Evolutionary conservation across 2,797 vertebrate genomes (phyloP), one percentile per base, ranked within the genome.

Genomic region (Poecilia wingei): DNA sequence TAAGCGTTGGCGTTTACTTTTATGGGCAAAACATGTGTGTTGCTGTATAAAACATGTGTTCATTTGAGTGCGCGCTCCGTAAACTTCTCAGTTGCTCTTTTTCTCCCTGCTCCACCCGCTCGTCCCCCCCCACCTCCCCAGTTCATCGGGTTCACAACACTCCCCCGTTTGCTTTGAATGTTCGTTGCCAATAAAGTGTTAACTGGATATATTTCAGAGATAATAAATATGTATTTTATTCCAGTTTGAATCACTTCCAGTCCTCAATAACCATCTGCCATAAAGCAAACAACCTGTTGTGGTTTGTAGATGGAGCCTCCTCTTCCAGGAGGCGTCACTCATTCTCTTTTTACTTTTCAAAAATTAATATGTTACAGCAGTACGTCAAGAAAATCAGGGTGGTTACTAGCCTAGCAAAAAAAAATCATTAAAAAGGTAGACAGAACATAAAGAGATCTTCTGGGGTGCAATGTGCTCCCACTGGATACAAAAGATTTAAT

Each of bases 1-100:
- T 84, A 85, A 84, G 75, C 85, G 89, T 76, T 91, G 86, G 83
- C 86, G 81, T 94, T 93, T 91, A 88, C 87, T 85, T 91, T 90
- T 89, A 89, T 82, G 82, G 84, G 82, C 72, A 76, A 77, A 47
- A 72, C 64, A 2, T 74, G 55, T 79, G 72, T 68, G 79, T 82
- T 6, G 41, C 3, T 73, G 36, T 72, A 68, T 49, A n/a, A 83
- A 39, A 25, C 39, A 31, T 73, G 45, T 68, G 68, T 25, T 74
- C 49, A 18, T 64, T n/a, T 76, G 74, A 16, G 41, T 73, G 43
- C 28, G 45, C 82, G 74, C 39, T 61, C 57, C 68, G 70, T 82
- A 80, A 78, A 66, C 49, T 64, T 81, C 79, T 53, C 66, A 28
- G 22, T 76, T 49, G 59, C 45, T 77, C 47, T 46, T 66, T 36